phyloP scores from a whole-genome alignment of 2,888 invertebrate species.

The Cantharis rustica region DNA sequence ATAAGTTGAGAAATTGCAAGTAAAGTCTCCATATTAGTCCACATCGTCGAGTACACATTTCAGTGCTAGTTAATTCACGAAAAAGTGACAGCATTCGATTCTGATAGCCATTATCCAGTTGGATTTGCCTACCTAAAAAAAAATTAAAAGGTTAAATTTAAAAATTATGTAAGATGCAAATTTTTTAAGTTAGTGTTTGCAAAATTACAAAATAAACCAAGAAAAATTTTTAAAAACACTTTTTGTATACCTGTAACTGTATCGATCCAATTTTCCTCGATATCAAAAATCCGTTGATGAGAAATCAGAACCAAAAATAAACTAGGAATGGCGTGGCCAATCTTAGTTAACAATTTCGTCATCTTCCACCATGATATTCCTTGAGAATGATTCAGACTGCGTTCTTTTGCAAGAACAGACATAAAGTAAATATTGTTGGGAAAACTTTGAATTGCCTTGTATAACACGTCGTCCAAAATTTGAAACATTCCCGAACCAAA shows the following conservation, averaged over 20 bases:
- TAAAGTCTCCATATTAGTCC: slow-evolving; percentile 68
- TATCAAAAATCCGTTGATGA: slow-evolving; percentile 45
- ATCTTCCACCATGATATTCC: slow-evolving; percentile 62
- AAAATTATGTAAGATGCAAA: too few relatives aligned
- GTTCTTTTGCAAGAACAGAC: slow-evolving; percentile 58
- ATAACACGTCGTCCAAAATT: slow-evolving; percentile 54
- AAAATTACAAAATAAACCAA: background rate
- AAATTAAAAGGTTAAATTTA: background rate
- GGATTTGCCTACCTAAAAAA: slow-evolving; percentile 43
- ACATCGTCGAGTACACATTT: slow-evolving; percentile 56
- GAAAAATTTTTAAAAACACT: background rate
- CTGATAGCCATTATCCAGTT: slow-evolving; percentile 43
- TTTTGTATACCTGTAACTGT: slow-evolving; percentile 49
- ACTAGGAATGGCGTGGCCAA: slow-evolving; percentile 56
- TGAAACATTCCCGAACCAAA: slow-evolving; percentile 52
- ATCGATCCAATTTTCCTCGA: slow-evolving; percentile 46
- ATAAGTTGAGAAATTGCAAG: slow-evolving; percentile 61
- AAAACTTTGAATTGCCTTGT: slow-evolving; percentile 56
- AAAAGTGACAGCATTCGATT: slow-evolving; percentile 52
- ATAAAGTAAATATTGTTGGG: slow-evolving; percentile 65
- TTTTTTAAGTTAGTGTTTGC: too few relatives aligned
- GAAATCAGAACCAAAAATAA: slow-evolving; percentile 57
- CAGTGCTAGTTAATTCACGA: slow-evolving; percentile 46
- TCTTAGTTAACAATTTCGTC: slow-evolving; percentile 54
- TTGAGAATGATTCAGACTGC: slow-evolving; percentile 49